Evolutionary conservation across 1,140 invertebrate genomes (phyloP).

Genomic region (Drosophila lowei): DNA sequence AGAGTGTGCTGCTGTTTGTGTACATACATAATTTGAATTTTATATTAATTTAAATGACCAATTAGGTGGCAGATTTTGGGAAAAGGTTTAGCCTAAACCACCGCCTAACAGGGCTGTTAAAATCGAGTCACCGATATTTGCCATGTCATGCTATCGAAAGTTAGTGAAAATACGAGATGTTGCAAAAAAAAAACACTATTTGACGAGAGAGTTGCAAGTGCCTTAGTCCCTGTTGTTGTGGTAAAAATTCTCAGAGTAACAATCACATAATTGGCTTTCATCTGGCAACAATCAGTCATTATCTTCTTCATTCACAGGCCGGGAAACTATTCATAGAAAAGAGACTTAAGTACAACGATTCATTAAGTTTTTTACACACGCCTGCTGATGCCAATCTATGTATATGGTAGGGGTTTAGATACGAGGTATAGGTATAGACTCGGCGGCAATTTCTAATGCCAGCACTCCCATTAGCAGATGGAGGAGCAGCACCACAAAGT

Average conservation of each 20-base stretch:
- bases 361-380: slow-evolving; percentile 36
- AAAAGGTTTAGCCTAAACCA: slow-evolving; percentile 52
- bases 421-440: not conserved
- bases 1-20: slow-evolving; percentile 15
- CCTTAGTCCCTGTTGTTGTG: not conserved
- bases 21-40: slow-evolving; percentile 67
- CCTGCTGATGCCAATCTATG: slow-evolving; percentile 19
- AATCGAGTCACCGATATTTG: slow-evolving; percentile 29
- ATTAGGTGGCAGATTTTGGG: slow-evolving; percentile 65
- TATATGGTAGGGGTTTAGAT: not conserved
- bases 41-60: slow-evolving; percentile 79
- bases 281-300: slow-evolving; percentile 31
- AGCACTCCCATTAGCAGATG: slow-evolving; percentile 11
- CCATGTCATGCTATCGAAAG: slow-evolving; percentile 63
- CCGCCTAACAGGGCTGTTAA: slow-evolving; percentile 39
- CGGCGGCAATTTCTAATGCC: slow-evolving; percentile 19
- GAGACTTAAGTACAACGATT: slow-evolving; percentile 7
- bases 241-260: slow-evolving; percentile 36
- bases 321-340: slow-evolving; percentile 33
- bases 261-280: slow-evolving; percentile 31
- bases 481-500: not conserved
- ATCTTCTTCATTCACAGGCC: slow-evolving; percentile 34
- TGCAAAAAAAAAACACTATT: not conserved
- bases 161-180: slow-evolving; percentile 31
- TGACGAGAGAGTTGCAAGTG: slow-evolving; percentile 14